A percentile compares a stretch with the other conserved stretches of the same genome.
Evolutionary conservation across 1,140 invertebrate species (phyloP).

Genomic region (Ruditapes philippinarum): DNA sequence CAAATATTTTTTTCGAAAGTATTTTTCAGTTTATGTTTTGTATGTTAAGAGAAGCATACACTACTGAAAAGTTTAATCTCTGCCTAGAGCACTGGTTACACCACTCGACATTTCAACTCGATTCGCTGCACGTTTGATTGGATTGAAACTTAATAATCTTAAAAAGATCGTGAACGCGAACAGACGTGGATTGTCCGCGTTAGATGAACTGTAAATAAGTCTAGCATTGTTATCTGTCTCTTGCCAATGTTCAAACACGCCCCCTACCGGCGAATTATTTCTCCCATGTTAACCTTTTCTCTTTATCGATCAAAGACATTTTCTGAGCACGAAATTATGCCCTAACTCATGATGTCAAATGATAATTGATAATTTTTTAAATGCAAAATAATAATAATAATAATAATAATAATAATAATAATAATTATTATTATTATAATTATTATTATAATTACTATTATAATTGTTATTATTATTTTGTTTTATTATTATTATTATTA

Average conservation of each 20-base stretch:
- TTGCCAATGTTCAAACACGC: background rate
- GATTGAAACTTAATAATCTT: slow-evolving; percentile 49
- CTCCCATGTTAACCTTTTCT: background rate
- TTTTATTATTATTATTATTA: too few relatives aligned
- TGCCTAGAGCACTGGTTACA: background rate
- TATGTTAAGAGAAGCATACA: background rate
- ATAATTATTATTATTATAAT: too few relatives aligned
- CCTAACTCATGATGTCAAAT: too few relatives aligned
- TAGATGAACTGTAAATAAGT: slow-evolving; percentile 35
- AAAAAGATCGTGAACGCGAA: background rate
- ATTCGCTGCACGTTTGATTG: slow-evolving; percentile 24
- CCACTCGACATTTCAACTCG: background rate
- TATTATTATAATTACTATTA: too few relatives aligned
- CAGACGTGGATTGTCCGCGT: slow-evolving; percentile 11
- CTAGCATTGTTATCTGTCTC: background rate
- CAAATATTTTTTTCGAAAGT: too few relatives aligned
- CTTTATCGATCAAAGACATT: background rate
- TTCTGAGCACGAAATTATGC: too few relatives aligned
- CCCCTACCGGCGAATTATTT: slow-evolving; percentile 35
- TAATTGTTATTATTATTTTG: too few relatives aligned
- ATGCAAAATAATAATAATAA: too few relatives aligned
- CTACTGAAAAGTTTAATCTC: background rate
- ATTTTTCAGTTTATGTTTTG: background rate
- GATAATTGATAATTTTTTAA: too few relatives aligned
- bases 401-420: too few relatives aligned